A percentile compares a stretch with the other conserved stretches of the same genome.
Conservation (phyloP, 2,113 vertebrate species). For the Lasiurus borealis region DNA sequence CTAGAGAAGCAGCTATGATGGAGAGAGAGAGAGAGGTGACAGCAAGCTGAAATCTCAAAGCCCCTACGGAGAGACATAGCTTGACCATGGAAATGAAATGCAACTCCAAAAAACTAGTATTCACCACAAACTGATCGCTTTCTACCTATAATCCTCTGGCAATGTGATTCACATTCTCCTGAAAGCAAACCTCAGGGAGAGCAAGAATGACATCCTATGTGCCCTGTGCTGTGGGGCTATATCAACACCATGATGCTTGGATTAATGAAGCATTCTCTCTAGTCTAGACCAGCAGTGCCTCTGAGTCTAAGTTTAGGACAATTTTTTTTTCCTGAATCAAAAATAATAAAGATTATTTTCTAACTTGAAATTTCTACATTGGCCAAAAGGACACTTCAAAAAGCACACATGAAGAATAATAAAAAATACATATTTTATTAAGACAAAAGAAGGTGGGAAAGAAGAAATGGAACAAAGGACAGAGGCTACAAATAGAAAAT, state of each 20-base stretch:
- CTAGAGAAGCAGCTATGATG: not conserved
- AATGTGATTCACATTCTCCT: not conserved
- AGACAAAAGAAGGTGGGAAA: not conserved
- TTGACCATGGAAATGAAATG: not conserved
- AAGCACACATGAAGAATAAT: not conserved
- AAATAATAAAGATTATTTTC: conserved; percentile 27
- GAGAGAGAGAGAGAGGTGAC: not conserved
- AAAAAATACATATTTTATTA: not conserved
- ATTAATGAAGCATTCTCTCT: not conserved
- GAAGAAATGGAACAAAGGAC: not conserved
- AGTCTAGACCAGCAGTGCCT: not conserved
- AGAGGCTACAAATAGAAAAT: not conserved
- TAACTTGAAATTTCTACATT: conserved; percentile 2
- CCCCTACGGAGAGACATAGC: conserved; percentile 34
- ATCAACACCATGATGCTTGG: conserved; percentile 26
- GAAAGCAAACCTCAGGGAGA: conserved; percentile 42
- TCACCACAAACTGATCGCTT: not conserved
- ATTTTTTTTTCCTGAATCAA: not conserved
- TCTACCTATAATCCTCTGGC: conserved; percentile 29
- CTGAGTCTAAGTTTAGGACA: not conserved
- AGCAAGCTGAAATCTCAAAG: conserved; percentile 38
- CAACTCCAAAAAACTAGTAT: not conserved
- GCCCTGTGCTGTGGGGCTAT: not conserved
- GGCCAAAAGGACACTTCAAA: not conserved
- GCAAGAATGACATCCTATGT: not conserved